Base-by-base conservation (phyloP, 2,113 vertebrate species). In the Otis tarda region DNA sequence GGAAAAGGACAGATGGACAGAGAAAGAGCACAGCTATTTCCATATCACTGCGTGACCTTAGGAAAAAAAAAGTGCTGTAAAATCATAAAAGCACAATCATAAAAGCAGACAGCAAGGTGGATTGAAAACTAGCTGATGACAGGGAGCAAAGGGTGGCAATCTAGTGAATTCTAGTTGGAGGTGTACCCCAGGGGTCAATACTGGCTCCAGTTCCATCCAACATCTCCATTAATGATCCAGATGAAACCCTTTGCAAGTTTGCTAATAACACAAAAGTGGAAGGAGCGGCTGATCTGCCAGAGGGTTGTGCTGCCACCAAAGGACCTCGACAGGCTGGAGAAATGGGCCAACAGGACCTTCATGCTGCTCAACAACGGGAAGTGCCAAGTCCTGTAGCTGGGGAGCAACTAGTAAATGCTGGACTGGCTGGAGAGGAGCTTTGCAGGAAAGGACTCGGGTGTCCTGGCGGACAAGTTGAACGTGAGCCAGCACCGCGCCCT, bases 201-300 rank as follows among this genome's bases (percentile, higher is more conserved):
- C 5, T 53, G 53, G 43, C 47, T 83, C 41, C 27, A 49, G 23
- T 43, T 45, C 75, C 41, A 17, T 5, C 47, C 53, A 70, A 43
- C 18, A 12, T 7, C 37, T 17, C 56, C 41, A 37, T 10, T 2
- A 28, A 6, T 1, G 55, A 23, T 4, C 6, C 0, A 5, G 28
- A 33, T 43, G 27, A 33, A 30, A 50, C 14, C 9, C 28, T 59
- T 56, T 39, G 61, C n/a, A 59, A 33, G 12, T 4, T 61, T 1
- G 0, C 41, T 39, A 37, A 37, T 23, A 56, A 75, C 30, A 64
- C 30, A n/a, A 2, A 64, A 59, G 37, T 24, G 30, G n/a, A 45
- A 77, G 30, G 27, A 67, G 11, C 4, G 5, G 25, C 47, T 68
- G 57, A 18, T 10, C 6, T 0, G 1, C 55, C 39, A 27, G 25